These are phyloP conservation scores for Priocnemis perturbator DNA, from an alignment of 2,888 invertebrate genomes.

Conservation along the genomic window DNA sequence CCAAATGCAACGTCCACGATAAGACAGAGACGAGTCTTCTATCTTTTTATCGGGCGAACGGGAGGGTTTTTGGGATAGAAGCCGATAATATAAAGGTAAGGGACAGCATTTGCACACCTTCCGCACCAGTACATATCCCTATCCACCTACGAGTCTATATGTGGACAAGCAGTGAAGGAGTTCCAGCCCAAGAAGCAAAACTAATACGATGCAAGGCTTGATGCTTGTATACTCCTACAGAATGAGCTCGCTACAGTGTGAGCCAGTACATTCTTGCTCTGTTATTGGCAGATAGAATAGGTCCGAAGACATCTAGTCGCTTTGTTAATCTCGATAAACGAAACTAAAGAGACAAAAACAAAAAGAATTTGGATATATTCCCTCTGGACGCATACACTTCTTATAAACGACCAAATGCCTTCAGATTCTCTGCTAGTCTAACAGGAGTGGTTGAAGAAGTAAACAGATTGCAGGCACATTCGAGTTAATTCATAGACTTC, in stretches of 20 bases:
- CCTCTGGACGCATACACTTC: conserved; percentile 27
- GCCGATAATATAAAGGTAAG: conserved; percentile 41
- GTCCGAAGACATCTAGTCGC: conserved; percentile 68
- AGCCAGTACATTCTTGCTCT: conserved; percentile 74
- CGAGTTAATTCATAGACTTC: conserved; percentile 69
- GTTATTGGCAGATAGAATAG: conserved; percentile 66
- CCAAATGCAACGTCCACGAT: conserved; percentile 69
- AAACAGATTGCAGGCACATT: conserved; percentile 74
- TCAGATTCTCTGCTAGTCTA: conserved; percentile 69
- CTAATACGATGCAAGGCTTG: conserved; percentile 76
- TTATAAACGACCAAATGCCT: conserved; percentile 66
- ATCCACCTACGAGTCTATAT: conserved; percentile 71
- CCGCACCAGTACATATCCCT: conserved; percentile 72
- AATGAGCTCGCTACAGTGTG: conserved; percentile 73
- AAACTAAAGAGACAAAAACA: neutral
- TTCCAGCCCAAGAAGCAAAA: conserved; percentile 76
- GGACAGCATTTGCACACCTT: conserved; percentile 73
- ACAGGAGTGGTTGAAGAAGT: conserved; percentile 72
- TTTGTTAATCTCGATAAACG: conserved; percentile 33
- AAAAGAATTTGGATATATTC: conserved; percentile 3
- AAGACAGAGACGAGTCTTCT: conserved; percentile 49
- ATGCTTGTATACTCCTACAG: conserved; percentile 75
- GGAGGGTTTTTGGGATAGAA: conserved; percentile 47
- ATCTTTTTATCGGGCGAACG: conserved; percentile 46
- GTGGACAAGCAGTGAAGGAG: conserved; percentile 75